Conservation (phyloP, 2,113 vertebrate species). For the Ochotona princeps region DNA sequence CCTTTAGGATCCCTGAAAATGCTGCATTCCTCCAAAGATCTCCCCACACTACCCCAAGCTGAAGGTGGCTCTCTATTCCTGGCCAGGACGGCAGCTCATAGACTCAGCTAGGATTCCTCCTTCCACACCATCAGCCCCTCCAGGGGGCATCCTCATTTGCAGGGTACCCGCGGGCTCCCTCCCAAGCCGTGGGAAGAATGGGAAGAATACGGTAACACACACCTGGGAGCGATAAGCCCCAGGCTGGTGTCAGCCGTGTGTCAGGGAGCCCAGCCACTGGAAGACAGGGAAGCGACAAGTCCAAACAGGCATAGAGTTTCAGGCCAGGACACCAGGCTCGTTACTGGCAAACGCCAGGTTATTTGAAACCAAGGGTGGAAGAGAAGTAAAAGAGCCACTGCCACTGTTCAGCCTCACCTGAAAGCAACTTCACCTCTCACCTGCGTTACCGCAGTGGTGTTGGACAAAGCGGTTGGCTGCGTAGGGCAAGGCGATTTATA, state of each 20-base stretch:
- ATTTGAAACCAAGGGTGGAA: conserved; percentile 58
- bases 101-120: not conserved
- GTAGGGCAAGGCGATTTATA: no score
- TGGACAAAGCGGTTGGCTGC: not conserved
- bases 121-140: not conserved
- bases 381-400: conserved; percentile 8
- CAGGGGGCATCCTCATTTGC: not conserved
- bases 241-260: conserved; percentile 47
- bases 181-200: not conserved
- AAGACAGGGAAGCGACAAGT: conserved; percentile 15
- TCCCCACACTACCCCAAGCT: not conserved
- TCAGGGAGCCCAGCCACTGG: not conserved
- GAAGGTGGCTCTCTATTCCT: not conserved
- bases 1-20: not conserved
- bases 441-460: not conserved
- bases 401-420: not conserved
- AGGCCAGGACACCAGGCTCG: conserved; percentile 58
- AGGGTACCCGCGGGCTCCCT: not conserved
- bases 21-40: not conserved
- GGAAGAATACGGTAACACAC: not conserved
- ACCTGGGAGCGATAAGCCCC: conserved; percentile 41
- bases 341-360: conserved; percentile 39
- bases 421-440: not conserved
- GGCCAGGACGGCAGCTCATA: not conserved
- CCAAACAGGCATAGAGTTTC: conserved; percentile 60